Base-by-base conservation (phyloP, 2,113 vertebrate genomes). In the Pandion haliaetus region DNA sequence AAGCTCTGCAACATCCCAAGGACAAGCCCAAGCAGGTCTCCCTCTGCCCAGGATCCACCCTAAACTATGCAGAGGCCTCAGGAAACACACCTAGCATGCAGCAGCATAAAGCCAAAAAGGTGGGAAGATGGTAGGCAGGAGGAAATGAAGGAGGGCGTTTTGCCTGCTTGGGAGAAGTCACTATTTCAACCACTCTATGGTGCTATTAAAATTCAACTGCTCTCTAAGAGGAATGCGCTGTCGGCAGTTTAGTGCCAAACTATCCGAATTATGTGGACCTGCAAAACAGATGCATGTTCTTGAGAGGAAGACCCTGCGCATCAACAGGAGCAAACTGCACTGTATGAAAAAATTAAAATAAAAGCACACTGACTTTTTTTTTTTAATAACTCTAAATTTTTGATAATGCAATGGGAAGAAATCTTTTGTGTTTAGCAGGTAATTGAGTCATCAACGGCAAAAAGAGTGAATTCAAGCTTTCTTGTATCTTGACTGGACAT, bases 11-110 rank as follows among this genome's bases (percentile, higher is more conserved):
- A 45, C 71, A 54, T 24, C 84, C 36, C 81, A 29, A 14, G 77
- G 71, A 95, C 96, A 95, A 81, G 96, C 72, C 96, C 52, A 2
- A 17, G 87, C 96, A 96, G 77, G 79, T 69, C 57, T 44, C 88
- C 38, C 36, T 58, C 32, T 78, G 93, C 92, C 90, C 83, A 59
- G 88, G 95, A 92, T 44, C 74, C 94, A 93, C 94, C 95, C 95
- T 3, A 58, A 88, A 71, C 92, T 49, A 19, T 3, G 72, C 61
- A 19, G 32, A 76, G 80, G 91, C 91, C 93, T 44, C 2, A 10
- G 82, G 72, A 90, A 95, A 93, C 57, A 15, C 76, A 26, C 52
- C 72, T 17, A 5, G 31, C 49, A 18, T 8, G 6, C 36, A 70
- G 94, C 49, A 61, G 57, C 49, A 7, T 3, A 14, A 13, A 67